A percentile compares a stretch with the other conserved stretches of the same genome.
These are phyloP conservation scores for Mystacides longicornis DNA, from an alignment of 2,888 invertebrate genomes.

Conservation along the genomic window DNA sequence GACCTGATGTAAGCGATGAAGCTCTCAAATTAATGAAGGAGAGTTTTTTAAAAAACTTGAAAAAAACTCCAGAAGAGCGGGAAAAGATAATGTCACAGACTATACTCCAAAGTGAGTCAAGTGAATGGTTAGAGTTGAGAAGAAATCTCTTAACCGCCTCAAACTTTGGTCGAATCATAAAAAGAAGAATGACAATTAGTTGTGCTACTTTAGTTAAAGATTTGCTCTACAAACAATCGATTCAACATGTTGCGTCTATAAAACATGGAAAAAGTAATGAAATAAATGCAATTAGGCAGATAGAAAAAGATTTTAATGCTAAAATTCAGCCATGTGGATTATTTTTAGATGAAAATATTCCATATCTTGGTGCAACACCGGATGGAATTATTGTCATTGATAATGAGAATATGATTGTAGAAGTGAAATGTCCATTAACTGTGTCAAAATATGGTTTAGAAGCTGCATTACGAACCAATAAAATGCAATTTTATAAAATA, in stretches of 20 bases:
- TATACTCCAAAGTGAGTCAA: constrained; percentile 11
- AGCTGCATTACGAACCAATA: background rate
- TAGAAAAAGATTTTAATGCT: constrained; percentile 12
- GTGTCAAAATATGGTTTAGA: background rate
- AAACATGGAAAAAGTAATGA: constrained; percentile 22
- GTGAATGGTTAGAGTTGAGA: constrained; percentile 16
- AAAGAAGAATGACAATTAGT: constrained; percentile 14
- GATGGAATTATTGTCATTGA: constrained; percentile 19
- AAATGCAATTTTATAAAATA: background rate
- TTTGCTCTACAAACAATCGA: background rate
- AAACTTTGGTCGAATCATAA: constrained; percentile 13
- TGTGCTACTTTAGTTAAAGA: constrained; percentile 13
- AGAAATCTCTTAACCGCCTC: constrained; percentile 17
- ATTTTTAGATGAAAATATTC: constrained; percentile 17
- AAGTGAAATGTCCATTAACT: background rate
- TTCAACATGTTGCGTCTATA: constrained; percentile 8
- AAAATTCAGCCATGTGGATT: constrained; percentile 19
- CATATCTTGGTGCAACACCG: constrained; percentile 21
- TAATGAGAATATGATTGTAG: too few relatives aligned
- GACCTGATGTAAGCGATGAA: constrained; percentile 10
- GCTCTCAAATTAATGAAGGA: constrained; percentile 9
- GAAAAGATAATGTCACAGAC: constrained; percentile 8
- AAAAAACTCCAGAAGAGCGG: constrained; percentile 4
- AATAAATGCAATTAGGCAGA: constrained; percentile 14
- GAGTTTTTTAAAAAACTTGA: constrained; percentile 9